A percentile compares a stretch with the other conserved stretches of the same genome.
These are phyloP conservation scores for Buphagus erythrorhynchus DNA, from an alignment of 2,797 vertebrate genomes.

Conservation along the genomic window DNA sequence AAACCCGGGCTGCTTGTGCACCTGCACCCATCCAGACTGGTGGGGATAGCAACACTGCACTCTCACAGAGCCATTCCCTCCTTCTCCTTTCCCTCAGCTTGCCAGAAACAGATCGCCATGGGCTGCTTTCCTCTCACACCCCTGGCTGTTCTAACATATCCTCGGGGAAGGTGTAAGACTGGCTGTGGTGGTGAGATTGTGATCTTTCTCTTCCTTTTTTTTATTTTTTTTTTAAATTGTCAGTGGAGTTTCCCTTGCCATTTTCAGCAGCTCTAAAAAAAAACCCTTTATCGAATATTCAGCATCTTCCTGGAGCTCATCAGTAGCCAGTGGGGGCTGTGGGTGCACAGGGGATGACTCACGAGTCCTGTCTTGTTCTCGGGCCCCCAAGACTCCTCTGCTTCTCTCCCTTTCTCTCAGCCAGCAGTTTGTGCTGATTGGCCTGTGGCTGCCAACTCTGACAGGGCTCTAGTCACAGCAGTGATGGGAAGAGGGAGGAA, in stretches of 20 bases:
- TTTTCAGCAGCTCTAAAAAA: conserved; percentile 50
- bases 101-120: not conserved
- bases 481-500: not conserved
- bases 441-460: not conserved
- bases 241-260: conserved; percentile 47
- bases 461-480: fast-evolving
- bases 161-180: conserved; percentile 16
- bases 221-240: not conserved
- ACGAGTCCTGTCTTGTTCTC: not conserved
- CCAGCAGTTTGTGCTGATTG: not conserved
- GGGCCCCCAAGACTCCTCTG: not conserved
- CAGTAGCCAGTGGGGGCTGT: not conserved
- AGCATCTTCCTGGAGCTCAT: not conserved
- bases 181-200: not conserved
- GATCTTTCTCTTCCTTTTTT: not conserved
- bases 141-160: conserved; percentile 22
- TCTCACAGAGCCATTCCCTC: not conserved
- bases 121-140: conserved; percentile 23
- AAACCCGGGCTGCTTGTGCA: not conserved
- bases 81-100: not conserved
- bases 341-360: not conserved
- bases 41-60: not conserved
- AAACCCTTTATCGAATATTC: not conserved
- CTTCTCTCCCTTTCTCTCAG: not conserved
- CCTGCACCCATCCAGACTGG: not conserved